phyloP scores from a whole-genome alignment of 2,113 vertebrate genomes.

The Larimichthys polyactis region DNA sequence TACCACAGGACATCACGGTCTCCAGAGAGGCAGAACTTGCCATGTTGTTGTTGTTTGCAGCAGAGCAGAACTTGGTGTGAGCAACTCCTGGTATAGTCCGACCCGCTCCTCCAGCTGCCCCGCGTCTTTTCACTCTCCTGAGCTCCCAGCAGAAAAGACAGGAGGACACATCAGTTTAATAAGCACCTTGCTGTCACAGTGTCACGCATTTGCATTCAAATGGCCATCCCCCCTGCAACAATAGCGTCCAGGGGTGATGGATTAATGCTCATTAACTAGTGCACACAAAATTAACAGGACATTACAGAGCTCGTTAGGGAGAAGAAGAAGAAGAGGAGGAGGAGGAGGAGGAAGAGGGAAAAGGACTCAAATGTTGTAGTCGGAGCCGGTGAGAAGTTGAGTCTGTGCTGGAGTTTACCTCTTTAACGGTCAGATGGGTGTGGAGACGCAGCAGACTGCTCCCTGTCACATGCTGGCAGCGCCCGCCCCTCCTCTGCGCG shows the following conservation, averaged over 20 bases:
- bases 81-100: conserved; percentile 76
- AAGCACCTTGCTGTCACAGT: conserved; percentile 91
- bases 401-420: conserved; percentile 80
- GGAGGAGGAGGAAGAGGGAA: conserved; percentile 33
- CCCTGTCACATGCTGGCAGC: conserved; percentile 91
- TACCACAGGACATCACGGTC: conserved; percentile 89
- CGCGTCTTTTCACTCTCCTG: conserved; percentile 86
- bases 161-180: conserved; percentile 92
- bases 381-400: conserved; percentile 54
- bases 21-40: conserved; percentile 93
- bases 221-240: conserved; percentile 87
- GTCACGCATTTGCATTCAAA: conserved; percentile 95
- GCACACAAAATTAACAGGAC: conserved; percentile 89
- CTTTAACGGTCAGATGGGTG: conserved; percentile 83
- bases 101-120: conserved; percentile 72
- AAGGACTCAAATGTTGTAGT: conserved; percentile 42
- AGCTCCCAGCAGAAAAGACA: conserved; percentile 86
- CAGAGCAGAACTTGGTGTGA: conserved; percentile 83
- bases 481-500: conserved; percentile 89
- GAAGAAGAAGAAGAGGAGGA: conserved; percentile 64
- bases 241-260: conserved; percentile 93
- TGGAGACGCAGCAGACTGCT: conserved; percentile 85
- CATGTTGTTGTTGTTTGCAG: conserved; percentile 72
- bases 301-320: conserved; percentile 85
- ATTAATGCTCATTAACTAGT: conserved; percentile 94